phyloP scores from a whole-genome alignment of 2,888 invertebrate genomes.

The Rotaria sp. region DNA sequence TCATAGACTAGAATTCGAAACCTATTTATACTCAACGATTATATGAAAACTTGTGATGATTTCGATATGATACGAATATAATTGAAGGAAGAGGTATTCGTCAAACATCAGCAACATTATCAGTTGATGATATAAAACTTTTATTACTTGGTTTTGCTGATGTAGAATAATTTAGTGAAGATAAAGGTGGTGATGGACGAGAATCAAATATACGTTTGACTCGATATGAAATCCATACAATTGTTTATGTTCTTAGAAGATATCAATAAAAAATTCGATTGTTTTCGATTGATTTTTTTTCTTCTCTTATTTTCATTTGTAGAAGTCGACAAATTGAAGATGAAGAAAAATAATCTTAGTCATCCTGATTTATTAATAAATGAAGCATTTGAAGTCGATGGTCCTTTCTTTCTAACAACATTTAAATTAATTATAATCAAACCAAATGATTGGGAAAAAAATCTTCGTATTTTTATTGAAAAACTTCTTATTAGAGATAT shows the following conservation, averaged over 20 bases:
- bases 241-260: constrained; percentile 74
- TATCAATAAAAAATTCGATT: constrained; percentile 41
- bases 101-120: constrained; percentile 11
- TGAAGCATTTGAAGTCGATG: constrained; percentile 63
- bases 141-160: constrained; percentile 78
- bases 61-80: constrained; percentile 17
- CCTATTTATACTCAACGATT: no score
- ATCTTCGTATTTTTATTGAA: constrained; percentile 67
- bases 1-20: no score
- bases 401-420: constrained; percentile 78
- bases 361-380: not conserved
- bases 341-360: constrained; percentile 63
- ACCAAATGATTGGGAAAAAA: constrained; percentile 68
- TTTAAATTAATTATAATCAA: constrained; percentile 73
- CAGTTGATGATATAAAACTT: constrained; percentile 76
- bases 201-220: constrained; percentile 93
- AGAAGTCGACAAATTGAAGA: constrained; percentile 59
- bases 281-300: no score
- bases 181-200: constrained; percentile 81
- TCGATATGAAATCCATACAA: constrained; percentile 85
- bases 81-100: constrained; percentile 36
- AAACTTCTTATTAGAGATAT: constrained; percentile 71
- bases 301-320: constrained; percentile 38
- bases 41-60: no score
- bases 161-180: constrained; percentile 90